Evolutionary conservation across 2,888 invertebrate species (phyloP), one percentile per base, ranked within the genome.

Genomic region (Sphaerophoria rueppellii): DNA sequence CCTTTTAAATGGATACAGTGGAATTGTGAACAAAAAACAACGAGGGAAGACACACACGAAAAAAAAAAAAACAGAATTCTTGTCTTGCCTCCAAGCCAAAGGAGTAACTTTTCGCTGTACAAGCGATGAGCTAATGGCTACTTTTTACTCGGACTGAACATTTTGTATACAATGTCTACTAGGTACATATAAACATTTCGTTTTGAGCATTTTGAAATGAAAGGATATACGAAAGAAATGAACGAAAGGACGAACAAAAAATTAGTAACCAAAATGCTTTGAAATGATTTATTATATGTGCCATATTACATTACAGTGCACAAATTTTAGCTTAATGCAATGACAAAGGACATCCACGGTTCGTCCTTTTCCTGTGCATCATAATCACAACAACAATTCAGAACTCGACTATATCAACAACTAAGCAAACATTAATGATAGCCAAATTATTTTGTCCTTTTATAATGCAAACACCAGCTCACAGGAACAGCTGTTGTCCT

Each of bases 211-310:
- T 24, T 32, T 32, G 11, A 52, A 60, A n/a, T 58, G 65, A 5
- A 48, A 61, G 46, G 60, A 46, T 71, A 69, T 48, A 43, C 6
- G 6, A 40, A 40, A 6, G 9, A 40, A 40, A 40, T 7, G 6
- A 40, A 40, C 40, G 55, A 74, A 35, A 54, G 65, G 35, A 79
- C 37, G 37, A 82, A 73, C 72, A 69, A 69, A 63, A 16, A 69
- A 11, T 32, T 40, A 74, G 57, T 48, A 81, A 73, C 69, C 77
- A 70, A 85, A 81, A 77, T 72, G 69, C 73, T 81, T 73, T 67
- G 58, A 70, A 77, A 85, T 85, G 85, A 85, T 85, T 85, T 85
- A 85, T 85, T 85, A 85, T 72, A 76, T 81, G 76, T 80, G 85
- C 81, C 73, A 73, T 74, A 85, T 81, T 70, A 85, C 85, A 85